A percentile compares a stretch with the other conserved stretches of the same genome.
Evolutionary conservation across 2,113 vertebrate genomes (phyloP).

Genomic region (Nerophis ophidion): DNA sequence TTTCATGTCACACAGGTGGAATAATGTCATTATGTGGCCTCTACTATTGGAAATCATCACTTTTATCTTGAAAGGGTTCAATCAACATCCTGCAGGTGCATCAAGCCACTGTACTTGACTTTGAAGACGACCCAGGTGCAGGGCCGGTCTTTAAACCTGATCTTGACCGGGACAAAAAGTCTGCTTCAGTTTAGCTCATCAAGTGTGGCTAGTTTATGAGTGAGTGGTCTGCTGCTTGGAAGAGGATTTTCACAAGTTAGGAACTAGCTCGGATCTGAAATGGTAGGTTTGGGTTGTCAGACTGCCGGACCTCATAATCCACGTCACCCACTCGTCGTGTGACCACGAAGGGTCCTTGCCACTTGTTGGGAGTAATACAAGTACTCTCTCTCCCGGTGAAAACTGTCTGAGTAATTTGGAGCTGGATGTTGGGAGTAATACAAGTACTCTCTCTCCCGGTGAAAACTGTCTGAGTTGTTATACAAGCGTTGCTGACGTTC

Average conservation of each 20-base stretch:
- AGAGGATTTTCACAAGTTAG: slow-evolving; percentile 31
- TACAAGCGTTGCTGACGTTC: too few relatives aligned
- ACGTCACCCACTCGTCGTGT: too few relatives aligned
- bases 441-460: too few relatives aligned
- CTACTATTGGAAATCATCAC: slow-evolving; percentile 4
- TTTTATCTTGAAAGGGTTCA: slow-evolving; percentile 21
- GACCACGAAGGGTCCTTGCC: too few relatives aligned
- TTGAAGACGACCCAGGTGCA: slow-evolving; percentile 67
- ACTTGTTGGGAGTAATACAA: too few relatives aligned
- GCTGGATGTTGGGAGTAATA: too few relatives aligned
- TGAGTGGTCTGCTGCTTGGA: slow-evolving; percentile 54
- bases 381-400: too few relatives aligned
- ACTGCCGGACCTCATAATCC: too few relatives aligned
- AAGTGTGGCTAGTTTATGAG: slow-evolving; percentile 59
- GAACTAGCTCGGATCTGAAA: too few relatives aligned
- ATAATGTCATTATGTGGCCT: slow-evolving; percentile 2
- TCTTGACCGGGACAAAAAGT: slow-evolving; percentile 46
- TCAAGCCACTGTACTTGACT: slow-evolving; percentile 43
- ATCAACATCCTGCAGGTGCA: slow-evolving; percentile 61
- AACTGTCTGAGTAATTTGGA: too few relatives aligned
- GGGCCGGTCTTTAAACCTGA: slow-evolving; percentile 51
- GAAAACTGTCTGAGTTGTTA: too few relatives aligned
- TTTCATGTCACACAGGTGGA: slow-evolving; percentile 27
- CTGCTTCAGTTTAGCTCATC: slow-evolving; percentile 55
- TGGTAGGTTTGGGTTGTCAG: too few relatives aligned